These are phyloP conservation scores for Onychomys torridus DNA, from an alignment of 2,797 vertebrate species.

Conservation along the genomic window DNA sequence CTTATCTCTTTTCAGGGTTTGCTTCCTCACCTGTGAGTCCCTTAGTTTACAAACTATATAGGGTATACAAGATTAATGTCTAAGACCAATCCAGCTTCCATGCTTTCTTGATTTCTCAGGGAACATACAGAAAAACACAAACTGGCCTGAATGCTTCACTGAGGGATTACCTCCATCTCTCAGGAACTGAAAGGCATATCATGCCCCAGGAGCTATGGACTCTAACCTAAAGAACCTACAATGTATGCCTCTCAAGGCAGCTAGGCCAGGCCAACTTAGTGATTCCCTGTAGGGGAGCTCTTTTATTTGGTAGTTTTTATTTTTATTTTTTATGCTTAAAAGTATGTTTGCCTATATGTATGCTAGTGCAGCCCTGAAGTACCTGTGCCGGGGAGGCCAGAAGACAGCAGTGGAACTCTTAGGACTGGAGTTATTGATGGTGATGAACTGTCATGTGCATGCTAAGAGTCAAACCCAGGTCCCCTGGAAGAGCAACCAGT, in stretches of 20 bases:
- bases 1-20: not conserved
- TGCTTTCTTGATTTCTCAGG: not conserved
- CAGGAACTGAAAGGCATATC: not conserved
- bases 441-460: not conserved
- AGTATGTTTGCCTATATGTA: not conserved
- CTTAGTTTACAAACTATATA: not conserved
- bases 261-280: not conserved
- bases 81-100: not conserved
- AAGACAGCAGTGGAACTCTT: not conserved
- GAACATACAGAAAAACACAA: not conserved
- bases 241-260: not conserved
- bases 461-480: not conserved
- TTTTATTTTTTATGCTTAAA: not conserved
- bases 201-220: not conserved
- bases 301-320: not conserved
- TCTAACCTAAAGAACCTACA: not conserved
- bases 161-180: not conserved
- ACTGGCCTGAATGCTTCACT: not conserved
- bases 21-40: not conserved
- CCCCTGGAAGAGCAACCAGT: not conserved
- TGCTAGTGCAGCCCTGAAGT: too few relatives aligned
- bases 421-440: not conserved
- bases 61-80: not conserved
- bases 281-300: not conserved
- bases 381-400: not conserved